Conservation (phyloP, 2,797 vertebrate species). For the Pogoniulus pusillus region DNA sequence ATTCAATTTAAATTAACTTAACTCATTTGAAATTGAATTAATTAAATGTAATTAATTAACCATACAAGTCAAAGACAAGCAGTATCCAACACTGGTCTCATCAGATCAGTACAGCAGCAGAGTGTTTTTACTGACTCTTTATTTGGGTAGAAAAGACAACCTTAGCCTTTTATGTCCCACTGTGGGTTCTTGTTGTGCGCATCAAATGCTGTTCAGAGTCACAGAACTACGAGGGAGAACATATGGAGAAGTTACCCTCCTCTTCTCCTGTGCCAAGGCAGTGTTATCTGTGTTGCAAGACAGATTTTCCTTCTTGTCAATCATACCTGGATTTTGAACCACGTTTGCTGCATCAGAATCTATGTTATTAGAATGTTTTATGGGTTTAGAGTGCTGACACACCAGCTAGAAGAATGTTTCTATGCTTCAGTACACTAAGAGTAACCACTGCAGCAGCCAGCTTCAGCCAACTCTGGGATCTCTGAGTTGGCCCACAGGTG, state of each 20-base stretch:
- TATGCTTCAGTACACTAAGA: background rate
- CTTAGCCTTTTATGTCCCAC: background rate
- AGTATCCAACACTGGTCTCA: background rate
- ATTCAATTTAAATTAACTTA: background rate
- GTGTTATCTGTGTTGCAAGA: background rate
- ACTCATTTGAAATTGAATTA: background rate
- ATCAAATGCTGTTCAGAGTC: background rate
- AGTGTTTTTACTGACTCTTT: background rate
- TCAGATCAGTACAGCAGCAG: background rate
- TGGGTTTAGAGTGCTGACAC: background rate
- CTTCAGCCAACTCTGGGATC: background rate
- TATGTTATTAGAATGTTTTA: background rate
- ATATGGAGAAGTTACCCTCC: background rate
- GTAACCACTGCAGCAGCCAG: background rate
- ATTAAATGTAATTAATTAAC: background rate
- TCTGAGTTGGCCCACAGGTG: background rate
- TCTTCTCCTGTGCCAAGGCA: background rate
- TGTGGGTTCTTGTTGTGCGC: background rate
- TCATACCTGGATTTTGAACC: background rate
- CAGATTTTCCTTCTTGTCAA: background rate
- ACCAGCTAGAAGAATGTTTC: background rate
- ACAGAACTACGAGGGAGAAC: background rate
- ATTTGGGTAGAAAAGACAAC: background rate
- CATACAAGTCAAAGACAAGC: background rate
- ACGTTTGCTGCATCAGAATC: background rate